Percentiles rank a stretch among this genome's conserved stretches.
These are phyloP conservation scores for Lamprologus lemairii DNA, from an alignment of 2,113 vertebrate species.

Conservation along the genomic window DNA sequence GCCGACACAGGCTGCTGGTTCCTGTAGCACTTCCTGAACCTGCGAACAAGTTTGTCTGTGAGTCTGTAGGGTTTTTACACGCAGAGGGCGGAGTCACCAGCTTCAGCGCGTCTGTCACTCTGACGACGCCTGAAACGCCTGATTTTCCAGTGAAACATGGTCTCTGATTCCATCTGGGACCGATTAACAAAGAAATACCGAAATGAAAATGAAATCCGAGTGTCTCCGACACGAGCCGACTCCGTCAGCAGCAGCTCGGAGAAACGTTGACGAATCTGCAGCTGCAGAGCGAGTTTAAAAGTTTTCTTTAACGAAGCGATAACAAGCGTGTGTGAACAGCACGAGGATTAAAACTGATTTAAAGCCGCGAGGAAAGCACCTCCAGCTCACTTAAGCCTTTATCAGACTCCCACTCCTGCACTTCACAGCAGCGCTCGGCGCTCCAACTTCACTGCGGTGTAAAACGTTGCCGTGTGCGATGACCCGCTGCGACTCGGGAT, in stretches of 20 bases:
- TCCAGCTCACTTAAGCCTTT: not conserved
- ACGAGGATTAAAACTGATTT: not conserved
- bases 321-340: not conserved
- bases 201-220: not conserved
- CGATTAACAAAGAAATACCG: rapidly evolving
- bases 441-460: not conserved
- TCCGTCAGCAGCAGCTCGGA: not conserved
- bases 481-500: not conserved
- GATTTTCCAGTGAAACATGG: not conserved
- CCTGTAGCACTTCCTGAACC: not conserved
- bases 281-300: not conserved
- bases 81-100: not conserved
- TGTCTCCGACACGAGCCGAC: not conserved
- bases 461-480: not conserved
- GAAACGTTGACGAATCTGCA: not conserved
- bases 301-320: not conserved
- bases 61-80: not conserved
- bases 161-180: not conserved
- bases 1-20: not conserved
- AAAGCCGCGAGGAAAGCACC: not conserved
- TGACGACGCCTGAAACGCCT: not conserved
- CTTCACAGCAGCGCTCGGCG: not conserved
- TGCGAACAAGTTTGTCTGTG: not conserved
- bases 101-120: not conserved
- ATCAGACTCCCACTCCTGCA: not conserved